Evolutionary conservation across 1,140 invertebrate species (phyloP).

Genomic region (Babylonia areolata): DNA sequence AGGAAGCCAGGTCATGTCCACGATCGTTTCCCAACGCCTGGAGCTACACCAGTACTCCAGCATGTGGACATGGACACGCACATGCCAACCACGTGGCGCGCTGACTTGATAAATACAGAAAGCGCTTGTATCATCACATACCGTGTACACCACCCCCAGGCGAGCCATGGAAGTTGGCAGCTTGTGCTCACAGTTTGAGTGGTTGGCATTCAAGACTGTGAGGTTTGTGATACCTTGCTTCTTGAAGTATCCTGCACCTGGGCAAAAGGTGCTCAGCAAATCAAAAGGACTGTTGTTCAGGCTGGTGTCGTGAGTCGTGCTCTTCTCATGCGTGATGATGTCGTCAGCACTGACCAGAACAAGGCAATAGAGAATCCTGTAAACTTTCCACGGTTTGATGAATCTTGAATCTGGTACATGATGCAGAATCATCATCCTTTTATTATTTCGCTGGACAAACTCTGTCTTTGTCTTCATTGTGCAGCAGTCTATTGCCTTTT

Average conservation of each 20-base stretch:
- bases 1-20: neutral
- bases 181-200: neutral
- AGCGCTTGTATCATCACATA: neutral
- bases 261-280: neutral
- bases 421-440: too few relatives aligned
- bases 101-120: neutral
- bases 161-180: neutral
- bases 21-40: neutral
- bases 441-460: too few relatives aligned
- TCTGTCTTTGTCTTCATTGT: too few relatives aligned
- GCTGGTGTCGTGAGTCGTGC: too few relatives aligned
- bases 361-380: too few relatives aligned
- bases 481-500: too few relatives aligned
- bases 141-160: neutral
- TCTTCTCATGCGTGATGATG: too few relatives aligned
- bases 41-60: neutral
- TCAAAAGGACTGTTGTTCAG: too few relatives aligned
- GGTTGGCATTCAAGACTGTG: neutral
- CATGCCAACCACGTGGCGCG: neutral
- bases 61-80: neutral
- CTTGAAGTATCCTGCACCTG: neutral
- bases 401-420: too few relatives aligned
- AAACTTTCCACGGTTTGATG: too few relatives aligned
- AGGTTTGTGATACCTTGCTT: neutral
- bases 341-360: too few relatives aligned